Percentiles rank a stretch among this genome's conserved stretches.
Evolutionary conservation across 2,113 vertebrate species (phyloP).

Genomic region (Anhinga rufa): DNA sequence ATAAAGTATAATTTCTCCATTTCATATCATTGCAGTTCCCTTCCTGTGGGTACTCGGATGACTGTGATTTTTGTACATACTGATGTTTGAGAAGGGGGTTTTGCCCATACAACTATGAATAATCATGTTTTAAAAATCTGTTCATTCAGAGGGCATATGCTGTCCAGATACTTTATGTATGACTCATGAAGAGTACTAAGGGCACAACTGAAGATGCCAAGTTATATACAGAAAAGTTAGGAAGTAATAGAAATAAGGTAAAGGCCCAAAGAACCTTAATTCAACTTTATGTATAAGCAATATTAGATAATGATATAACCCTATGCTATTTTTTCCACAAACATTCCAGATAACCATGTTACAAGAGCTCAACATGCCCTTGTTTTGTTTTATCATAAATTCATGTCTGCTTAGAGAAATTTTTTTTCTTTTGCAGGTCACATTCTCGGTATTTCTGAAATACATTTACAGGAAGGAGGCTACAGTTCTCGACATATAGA

Average conservation of each 20-base stretch:
- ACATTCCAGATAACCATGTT: not conserved
- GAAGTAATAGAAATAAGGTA: not conserved
- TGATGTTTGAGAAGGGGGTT: not conserved
- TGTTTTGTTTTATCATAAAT: not conserved
- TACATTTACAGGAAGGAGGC: not conserved
- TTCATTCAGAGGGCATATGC: not conserved
- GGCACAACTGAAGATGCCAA: not conserved
- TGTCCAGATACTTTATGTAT: not conserved
- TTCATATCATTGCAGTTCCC: not conserved
- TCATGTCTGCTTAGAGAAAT: not conserved
- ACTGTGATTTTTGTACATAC: not conserved
- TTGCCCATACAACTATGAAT: not conserved
- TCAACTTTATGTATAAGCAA: not conserved
- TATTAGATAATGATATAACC: not conserved
- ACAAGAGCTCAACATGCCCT: not conserved
- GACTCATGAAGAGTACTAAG: not conserved
- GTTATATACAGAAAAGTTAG: not conserved
- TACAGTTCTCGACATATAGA: not conserved
- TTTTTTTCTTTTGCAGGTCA: not conserved
- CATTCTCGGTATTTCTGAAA: not conserved
- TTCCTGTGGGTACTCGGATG: not conserved
- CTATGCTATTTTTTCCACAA: too few relatives aligned
- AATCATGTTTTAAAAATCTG: not conserved
- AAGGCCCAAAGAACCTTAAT: not conserved
- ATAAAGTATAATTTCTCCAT: not conserved